These are phyloP conservation scores for Biston betularia DNA, from an alignment of 2,888 invertebrate species.

Conservation along the genomic window DNA sequence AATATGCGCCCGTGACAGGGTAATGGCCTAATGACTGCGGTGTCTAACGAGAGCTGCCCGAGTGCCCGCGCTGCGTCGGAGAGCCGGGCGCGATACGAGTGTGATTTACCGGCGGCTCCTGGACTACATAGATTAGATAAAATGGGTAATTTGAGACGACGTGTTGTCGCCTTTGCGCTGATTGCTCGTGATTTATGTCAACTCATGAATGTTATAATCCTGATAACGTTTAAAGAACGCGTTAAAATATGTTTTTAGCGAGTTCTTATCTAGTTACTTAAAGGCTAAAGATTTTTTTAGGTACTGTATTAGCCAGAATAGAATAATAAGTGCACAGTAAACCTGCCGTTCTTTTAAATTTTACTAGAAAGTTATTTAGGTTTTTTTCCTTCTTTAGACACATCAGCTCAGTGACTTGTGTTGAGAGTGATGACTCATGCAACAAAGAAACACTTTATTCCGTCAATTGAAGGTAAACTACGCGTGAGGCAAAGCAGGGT, in stretches of 20 bases:
- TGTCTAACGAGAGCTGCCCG: neutral
- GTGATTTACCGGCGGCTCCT: conserved; percentile 23
- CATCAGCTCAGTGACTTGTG: too few relatives aligned
- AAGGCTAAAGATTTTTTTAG: too few relatives aligned
- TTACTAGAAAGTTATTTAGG: too few relatives aligned
- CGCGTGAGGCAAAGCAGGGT: too few relatives aligned
- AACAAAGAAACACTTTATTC: too few relatives aligned
- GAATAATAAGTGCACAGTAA: too few relatives aligned
- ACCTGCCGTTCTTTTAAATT: too few relatives aligned
- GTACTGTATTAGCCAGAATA: too few relatives aligned
- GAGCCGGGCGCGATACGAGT: neutral
- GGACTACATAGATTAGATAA: conserved; percentile 19
- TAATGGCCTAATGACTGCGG: neutral
- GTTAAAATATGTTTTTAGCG: neutral
- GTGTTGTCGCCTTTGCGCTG: conserved; percentile 3
- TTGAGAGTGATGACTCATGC: too few relatives aligned
- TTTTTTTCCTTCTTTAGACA: too few relatives aligned
- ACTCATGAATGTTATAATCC: neutral
- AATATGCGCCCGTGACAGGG: conserved; percentile 8
- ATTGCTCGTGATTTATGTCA: conserved; percentile 6
- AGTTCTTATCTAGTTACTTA: neutral
- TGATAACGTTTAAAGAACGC: neutral
- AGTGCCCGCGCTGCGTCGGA: too few relatives aligned
- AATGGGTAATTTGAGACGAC: neutral
- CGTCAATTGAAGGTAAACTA: too few relatives aligned